These are phyloP conservation scores for Eonycteris spelaea DNA, from an alignment of 2,113 vertebrate species.

Conservation along the genomic window DNA sequence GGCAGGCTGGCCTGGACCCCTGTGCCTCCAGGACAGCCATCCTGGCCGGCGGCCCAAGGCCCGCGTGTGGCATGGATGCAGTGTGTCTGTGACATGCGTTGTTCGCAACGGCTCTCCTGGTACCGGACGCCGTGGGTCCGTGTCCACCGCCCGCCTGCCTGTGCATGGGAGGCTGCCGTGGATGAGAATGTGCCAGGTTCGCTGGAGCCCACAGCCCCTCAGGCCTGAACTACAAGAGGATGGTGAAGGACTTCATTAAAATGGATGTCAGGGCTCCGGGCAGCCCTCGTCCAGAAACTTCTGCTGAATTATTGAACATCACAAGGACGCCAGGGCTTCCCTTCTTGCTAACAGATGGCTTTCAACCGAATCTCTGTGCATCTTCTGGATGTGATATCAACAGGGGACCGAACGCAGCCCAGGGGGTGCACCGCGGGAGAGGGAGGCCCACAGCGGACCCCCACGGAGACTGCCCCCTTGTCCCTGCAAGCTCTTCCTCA, in stretches of 20 bases:
- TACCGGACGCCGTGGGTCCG: background rate
- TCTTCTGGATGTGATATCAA: background rate
- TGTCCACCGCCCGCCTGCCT: background rate
- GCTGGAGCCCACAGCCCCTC: background rate
- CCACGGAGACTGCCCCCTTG: fast-evolving
- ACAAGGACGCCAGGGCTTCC: background rate
- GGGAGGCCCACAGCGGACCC: fast-evolving
- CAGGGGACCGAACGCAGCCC: background rate
- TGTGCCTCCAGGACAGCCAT: background rate
- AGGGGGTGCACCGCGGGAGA: fast-evolving
- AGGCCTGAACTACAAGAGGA: background rate
- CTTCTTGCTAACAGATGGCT: conserved; percentile 13
- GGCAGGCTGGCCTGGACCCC: background rate
- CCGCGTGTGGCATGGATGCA: fast-evolving
- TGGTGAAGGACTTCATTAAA: background rate
- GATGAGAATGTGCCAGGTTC: fast-evolving
- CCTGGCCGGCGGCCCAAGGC: fast-evolving
- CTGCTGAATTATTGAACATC: conserved; percentile 42
- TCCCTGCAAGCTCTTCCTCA: background rate
- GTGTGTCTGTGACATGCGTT: fast-evolving
- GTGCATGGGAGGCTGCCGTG: fast-evolving
- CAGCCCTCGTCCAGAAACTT: conserved; percentile 28
- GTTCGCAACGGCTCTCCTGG: background rate
- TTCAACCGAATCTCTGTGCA: background rate
- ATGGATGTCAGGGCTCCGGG: background rate